Conservation (phyloP, 30 jellyfish, hydroid and myxozoan species). For the Haliclystus octoradiatus region DNA sequence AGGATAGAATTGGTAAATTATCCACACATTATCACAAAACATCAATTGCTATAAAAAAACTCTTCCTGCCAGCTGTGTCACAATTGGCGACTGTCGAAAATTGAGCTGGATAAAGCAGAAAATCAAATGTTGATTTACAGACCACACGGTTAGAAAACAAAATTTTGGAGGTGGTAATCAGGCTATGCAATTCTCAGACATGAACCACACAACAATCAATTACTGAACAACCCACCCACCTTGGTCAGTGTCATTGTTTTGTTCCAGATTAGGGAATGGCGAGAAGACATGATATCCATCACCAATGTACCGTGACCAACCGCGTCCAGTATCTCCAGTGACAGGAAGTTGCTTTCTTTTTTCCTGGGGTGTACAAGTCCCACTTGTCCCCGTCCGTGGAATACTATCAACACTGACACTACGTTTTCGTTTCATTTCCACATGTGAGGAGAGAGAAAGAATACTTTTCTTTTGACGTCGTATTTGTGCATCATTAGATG, state of each 20-base stretch:
- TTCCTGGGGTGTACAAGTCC: constrained; percentile 15
- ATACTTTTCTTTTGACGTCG: constrained; percentile 42
- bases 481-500: constrained; percentile 32
- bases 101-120: too few relatives aligned
- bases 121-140: too few relatives aligned
- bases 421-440: constrained; percentile 47
- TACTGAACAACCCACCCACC: too few relatives aligned
- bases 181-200: too few relatives aligned
- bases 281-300: constrained; percentile 74
- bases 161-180: too few relatives aligned
- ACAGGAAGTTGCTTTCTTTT: constrained; percentile 12
- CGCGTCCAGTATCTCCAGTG: constrained; percentile 64
- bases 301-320: constrained; percentile 93
- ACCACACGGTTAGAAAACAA: too few relatives aligned
- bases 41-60: background rate
- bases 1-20: background rate
- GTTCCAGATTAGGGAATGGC: too few relatives aligned
- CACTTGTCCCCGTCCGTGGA: too few relatives aligned
- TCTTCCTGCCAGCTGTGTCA: background rate
- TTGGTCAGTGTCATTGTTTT: too few relatives aligned
- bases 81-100: too few relatives aligned
- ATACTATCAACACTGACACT: constrained; percentile 69
- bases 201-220: too few relatives aligned
- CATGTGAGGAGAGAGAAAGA: too few relatives aligned
- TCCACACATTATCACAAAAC: background rate